Conservation (phyloP, 2,797 vertebrate genomes). For the Pitangus sulphuratus region DNA sequence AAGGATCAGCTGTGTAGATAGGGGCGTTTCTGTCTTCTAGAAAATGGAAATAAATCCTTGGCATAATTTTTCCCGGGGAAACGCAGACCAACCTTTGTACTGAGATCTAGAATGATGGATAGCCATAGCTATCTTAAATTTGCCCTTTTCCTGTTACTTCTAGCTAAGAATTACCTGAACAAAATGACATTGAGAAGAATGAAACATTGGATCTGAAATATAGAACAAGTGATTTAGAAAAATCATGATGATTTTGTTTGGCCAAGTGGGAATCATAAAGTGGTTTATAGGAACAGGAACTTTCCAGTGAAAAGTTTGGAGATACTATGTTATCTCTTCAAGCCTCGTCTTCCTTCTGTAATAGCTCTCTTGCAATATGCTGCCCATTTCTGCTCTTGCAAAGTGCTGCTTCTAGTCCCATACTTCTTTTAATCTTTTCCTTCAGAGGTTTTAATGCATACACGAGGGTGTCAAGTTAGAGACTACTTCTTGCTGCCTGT, state of each 20-base stretch:
- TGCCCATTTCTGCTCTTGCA: neutral
- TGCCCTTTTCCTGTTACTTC: neutral
- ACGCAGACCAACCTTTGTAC: neutral
- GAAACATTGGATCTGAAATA: neutral
- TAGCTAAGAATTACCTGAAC: neutral
- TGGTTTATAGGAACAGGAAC: neutral
- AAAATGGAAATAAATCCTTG: neutral
- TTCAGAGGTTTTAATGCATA: neutral
- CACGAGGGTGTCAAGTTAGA: neutral
- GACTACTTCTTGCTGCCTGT: neutral
- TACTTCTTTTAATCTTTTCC: neutral
- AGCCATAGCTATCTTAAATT: neutral
- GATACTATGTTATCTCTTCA: rapidly evolving
- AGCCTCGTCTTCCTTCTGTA: neutral
- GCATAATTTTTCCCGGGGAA: neutral
- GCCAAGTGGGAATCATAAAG: neutral
- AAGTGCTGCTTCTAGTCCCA: neutral
- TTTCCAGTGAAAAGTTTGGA: neutral
- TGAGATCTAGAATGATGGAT: neutral
- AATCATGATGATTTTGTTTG: neutral
- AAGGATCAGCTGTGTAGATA: neutral
- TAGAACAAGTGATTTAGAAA: neutral
- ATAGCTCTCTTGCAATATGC: neutral
- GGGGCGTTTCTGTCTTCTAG: neutral
- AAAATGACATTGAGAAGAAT: neutral